Percentiles rank a stretch among this genome's conserved stretches.
Conservation (phyloP, 2,113 vertebrate genomes). For the Sander lucioperca region DNA sequence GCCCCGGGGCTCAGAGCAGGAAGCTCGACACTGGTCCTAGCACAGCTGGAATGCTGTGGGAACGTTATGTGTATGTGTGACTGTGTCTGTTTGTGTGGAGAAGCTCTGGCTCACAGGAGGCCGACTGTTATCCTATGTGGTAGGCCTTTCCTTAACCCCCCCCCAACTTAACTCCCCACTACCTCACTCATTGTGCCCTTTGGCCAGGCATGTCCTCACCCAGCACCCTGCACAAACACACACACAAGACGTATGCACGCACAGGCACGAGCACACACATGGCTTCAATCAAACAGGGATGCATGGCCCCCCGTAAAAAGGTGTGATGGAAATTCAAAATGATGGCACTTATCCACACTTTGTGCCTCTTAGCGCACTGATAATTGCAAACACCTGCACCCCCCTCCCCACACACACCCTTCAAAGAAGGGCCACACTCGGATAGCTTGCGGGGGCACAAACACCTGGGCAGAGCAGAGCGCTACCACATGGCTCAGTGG, state of each 20-base stretch:
- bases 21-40: slow-evolving; percentile 73
- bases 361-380: slow-evolving; percentile 86
- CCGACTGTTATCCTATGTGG: slow-evolving; percentile 66
- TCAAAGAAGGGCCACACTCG: slow-evolving; percentile 82
- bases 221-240: slow-evolving; percentile 39
- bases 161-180: slow-evolving; percentile 49
- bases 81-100: slow-evolving; percentile 37
- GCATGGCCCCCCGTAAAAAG: slow-evolving; percentile 81
- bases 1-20: slow-evolving; percentile 76
- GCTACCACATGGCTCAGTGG: slow-evolving; percentile 78
- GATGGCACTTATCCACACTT: slow-evolving; percentile 87
- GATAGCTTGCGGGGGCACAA: slow-evolving; percentile 79
- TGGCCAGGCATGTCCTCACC: slow-evolving; percentile 76
- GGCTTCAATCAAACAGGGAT: slow-evolving; percentile 79
- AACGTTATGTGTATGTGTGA: slow-evolving; percentile 41
- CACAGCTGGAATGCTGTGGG: slow-evolving; percentile 77
- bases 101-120: slow-evolving; percentile 64
- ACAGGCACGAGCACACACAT: slow-evolving; percentile 77
- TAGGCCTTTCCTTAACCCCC: slow-evolving; percentile 66
- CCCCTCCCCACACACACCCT: slow-evolving; percentile 58
- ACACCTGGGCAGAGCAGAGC: slow-evolving; percentile 82
- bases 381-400: slow-evolving; percentile 88
- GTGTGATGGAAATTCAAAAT: slow-evolving; percentile 88
- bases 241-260: slow-evolving; percentile 48
- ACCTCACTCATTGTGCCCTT: slow-evolving; percentile 74